Evolutionary conservation across 2,113 vertebrate species (phyloP).

Genomic region (Lota lota): DNA sequence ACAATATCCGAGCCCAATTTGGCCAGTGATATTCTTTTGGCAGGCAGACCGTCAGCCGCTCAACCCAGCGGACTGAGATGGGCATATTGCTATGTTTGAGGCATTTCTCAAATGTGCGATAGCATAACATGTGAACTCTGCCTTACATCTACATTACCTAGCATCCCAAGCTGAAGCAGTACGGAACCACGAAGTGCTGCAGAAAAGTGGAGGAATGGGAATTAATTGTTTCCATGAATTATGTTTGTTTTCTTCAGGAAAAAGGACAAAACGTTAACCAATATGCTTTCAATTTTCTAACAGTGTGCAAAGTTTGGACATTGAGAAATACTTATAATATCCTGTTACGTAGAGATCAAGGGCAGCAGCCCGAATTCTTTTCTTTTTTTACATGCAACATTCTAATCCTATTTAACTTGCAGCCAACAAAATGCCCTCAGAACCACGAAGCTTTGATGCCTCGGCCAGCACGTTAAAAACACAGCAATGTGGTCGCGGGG

Average conservation of each 20-base stretch:
- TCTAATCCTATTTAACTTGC: slow-evolving; percentile 69
- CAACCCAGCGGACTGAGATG: background rate
- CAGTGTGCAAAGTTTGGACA: slow-evolving; percentile 43
- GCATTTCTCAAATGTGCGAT: background rate
- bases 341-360: slow-evolving; percentile 62
- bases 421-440: slow-evolving; percentile 76
- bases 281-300: slow-evolving; percentile 19
- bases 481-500: slow-evolving; percentile 65
- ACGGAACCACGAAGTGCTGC: background rate
- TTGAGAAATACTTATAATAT: slow-evolving; percentile 58
- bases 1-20: slow-evolving; percentile 59
- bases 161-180: background rate
- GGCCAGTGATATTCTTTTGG: slow-evolving; percentile 53
- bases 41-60: slow-evolving; percentile 32
- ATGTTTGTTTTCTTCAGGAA: background rate
- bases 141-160: too few relatives aligned
- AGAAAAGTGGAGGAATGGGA: background rate
- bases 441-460: slow-evolving; percentile 71
- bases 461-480: slow-evolving; percentile 71
- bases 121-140: background rate
- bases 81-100: background rate
- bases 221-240: slow-evolving; percentile 9
- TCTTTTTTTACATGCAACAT: slow-evolving; percentile 58
- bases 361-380: slow-evolving; percentile 28
- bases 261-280: slow-evolving; percentile 11